Evolutionary conservation across 2,888 invertebrate genomes (phyloP).

Genomic region (Plagodis dolabraria): DNA sequence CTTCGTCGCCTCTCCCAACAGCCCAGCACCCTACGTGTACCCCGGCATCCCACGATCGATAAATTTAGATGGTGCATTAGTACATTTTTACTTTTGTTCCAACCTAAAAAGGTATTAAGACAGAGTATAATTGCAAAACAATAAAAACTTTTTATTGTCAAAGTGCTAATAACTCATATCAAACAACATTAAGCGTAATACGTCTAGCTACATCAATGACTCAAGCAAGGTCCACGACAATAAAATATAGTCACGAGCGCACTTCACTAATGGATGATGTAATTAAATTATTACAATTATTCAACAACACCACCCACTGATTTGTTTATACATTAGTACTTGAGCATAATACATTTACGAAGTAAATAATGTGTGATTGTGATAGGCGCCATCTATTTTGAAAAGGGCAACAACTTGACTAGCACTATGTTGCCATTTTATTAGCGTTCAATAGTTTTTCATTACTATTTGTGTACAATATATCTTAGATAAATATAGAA

Average conservation of each 20-base stretch:
- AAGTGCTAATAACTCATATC: no score
- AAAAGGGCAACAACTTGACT: slow-evolving; percentile 10
- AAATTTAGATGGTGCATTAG: no score
- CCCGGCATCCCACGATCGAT: no score
- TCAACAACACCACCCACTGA: slow-evolving; percentile 32
- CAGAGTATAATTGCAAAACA: no score
- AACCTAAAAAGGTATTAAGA: no score
- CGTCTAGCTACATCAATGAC: slow-evolving; percentile 22
- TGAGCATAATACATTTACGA: no score
- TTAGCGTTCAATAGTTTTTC: neutral
- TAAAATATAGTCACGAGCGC: slow-evolving; percentile 29
- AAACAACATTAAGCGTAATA: slow-evolving; percentile 1
- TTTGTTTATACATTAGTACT: slow-evolving; percentile 27
- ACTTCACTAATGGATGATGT: slow-evolving; percentile 32
- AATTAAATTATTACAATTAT: slow-evolving; percentile 35
- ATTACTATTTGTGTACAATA: no score
- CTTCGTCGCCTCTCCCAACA: no score
- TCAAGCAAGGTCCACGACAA: slow-evolving; percentile 25
- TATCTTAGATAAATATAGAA: no score
- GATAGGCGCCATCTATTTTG: slow-evolving; percentile 5
- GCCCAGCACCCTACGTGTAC: no score
- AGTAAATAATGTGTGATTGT: slow-evolving; percentile 14
- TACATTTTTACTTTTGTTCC: no score
- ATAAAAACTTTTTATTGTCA: no score
- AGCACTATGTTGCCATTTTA: neutral